phyloP scores from a whole-genome alignment of 1,140 invertebrate genomes.

The Doryteuthis pealeii region DNA sequence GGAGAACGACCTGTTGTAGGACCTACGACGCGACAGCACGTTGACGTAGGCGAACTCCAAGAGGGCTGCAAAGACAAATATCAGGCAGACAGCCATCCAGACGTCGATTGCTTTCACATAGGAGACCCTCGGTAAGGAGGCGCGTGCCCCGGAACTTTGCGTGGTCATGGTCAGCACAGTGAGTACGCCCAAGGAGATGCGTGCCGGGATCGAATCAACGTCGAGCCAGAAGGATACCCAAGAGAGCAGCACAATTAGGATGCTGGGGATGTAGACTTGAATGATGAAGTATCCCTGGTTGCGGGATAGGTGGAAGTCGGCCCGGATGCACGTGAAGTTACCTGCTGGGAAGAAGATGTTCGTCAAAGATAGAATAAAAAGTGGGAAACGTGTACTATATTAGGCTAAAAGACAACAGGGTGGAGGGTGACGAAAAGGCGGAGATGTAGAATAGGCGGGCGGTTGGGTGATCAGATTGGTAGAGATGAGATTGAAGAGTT shows the following conservation, averaged over 20 bases:
- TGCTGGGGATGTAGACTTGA: conserved; percentile 41
- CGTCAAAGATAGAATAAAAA: not conserved
- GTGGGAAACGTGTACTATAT: not conserved
- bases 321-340: conserved; percentile 34
- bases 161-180: conserved; percentile 48
- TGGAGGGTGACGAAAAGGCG: not conserved
- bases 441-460: not conserved
- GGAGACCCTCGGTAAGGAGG: conserved; percentile 62
- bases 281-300: conserved; percentile 41
- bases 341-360: conserved; percentile 20
- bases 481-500: no score
- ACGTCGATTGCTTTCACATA: conserved; percentile 77
- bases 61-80: conserved; percentile 81
- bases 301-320: conserved; percentile 31
- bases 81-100: conserved; percentile 87
- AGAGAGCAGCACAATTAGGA: conserved; percentile 39
- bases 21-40: conserved; percentile 26
- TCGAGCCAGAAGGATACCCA: conserved; percentile 77
- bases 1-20: not conserved
- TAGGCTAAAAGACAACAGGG: not conserved
- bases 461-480: not conserved
- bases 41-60: conserved; percentile 80
- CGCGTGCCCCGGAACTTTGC: conserved; percentile 42
- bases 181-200: conserved; percentile 47
- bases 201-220: conserved; percentile 56